A percentile compares a stretch with the other conserved stretches of the same genome.
phyloP scores from a whole-genome alignment of 2,888 invertebrate species.

The Neoscelio sp. region DNA sequence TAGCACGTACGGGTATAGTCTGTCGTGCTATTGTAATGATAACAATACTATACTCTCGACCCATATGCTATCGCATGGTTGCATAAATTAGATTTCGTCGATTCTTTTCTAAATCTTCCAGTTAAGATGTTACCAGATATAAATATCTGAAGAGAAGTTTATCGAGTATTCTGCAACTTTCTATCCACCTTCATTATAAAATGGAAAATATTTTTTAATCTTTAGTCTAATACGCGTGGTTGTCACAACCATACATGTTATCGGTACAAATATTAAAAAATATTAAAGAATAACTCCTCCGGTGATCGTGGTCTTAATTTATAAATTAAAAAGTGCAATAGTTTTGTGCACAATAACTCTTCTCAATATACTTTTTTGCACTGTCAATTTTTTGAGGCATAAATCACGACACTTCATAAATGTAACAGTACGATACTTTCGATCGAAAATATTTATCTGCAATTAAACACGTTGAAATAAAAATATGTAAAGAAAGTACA shows the following conservation, averaged over 20 bases:
- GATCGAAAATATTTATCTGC: slow-evolving; percentile 14
- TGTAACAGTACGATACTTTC: slow-evolving; percentile 3
- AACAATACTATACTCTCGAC: slow-evolving; percentile 79
- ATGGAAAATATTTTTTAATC: no score
- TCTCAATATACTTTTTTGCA: neutral
- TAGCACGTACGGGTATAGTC: slow-evolving; percentile 77
- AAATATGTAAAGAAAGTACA: slow-evolving; percentile 12
- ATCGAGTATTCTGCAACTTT: neutral
- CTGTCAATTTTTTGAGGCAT: neutral
- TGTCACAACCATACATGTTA: no score
- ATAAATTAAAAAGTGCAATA: no score
- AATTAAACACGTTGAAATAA: slow-evolving; percentile 40
- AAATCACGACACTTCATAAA: slow-evolving; percentile 5
- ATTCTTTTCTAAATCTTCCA: slow-evolving; percentile 21
- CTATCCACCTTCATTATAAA: no score
- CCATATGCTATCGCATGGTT: slow-evolving; percentile 73
- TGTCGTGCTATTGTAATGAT: slow-evolving; percentile 80
- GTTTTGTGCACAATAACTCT: no score
- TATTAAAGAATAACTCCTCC: no score
- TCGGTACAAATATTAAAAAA: no score
- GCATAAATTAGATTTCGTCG: slow-evolving; percentile 75
- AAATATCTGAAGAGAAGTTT: neutral
- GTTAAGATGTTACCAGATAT: slow-evolving; percentile 8
- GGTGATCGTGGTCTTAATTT: no score
- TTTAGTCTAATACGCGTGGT: no score